Conservation (phyloP, 2,888 invertebrate species). For the Nyleta sp. region DNA sequence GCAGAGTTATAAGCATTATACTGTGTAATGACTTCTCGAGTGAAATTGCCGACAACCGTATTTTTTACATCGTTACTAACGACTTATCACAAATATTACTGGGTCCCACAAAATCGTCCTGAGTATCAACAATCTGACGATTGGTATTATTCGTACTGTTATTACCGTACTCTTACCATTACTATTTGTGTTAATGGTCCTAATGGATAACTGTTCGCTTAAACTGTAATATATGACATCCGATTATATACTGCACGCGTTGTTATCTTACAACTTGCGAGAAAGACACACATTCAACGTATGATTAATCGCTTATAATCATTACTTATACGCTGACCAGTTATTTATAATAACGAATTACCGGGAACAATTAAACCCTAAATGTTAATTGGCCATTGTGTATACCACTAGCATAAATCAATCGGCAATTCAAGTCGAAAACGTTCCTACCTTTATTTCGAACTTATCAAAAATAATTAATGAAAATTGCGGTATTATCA, state of each 20-base stretch:
- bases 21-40: too few species aligned
- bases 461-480: not conserved
- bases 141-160: constrained; percentile 21
- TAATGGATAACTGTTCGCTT: constrained; percentile 52
- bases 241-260: constrained; percentile 37
- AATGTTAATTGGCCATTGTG: constrained; percentile 52
- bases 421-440: constrained; percentile 13
- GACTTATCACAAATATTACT: not conserved
- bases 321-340: constrained; percentile 39
- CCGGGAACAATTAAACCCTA: constrained; percentile 44
- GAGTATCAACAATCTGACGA: constrained; percentile 34
- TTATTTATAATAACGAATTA: constrained; percentile 48
- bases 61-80: too few species aligned
- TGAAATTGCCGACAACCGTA: too few species aligned
- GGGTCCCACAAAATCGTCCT: constrained; percentile 9
- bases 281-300: constrained; percentile 36
- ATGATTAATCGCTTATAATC: constrained; percentile 50
- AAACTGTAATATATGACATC: constrained; percentile 46
- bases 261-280: constrained; percentile 45
- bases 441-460: not conserved
- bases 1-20: too few species aligned
- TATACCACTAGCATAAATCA: constrained; percentile 29
- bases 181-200: constrained; percentile 48
- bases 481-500: too few species aligned
- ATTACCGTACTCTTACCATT: constrained; percentile 30